phyloP scores from a whole-genome alignment of 2,888 invertebrate genomes.

The Nezara viridula region DNA sequence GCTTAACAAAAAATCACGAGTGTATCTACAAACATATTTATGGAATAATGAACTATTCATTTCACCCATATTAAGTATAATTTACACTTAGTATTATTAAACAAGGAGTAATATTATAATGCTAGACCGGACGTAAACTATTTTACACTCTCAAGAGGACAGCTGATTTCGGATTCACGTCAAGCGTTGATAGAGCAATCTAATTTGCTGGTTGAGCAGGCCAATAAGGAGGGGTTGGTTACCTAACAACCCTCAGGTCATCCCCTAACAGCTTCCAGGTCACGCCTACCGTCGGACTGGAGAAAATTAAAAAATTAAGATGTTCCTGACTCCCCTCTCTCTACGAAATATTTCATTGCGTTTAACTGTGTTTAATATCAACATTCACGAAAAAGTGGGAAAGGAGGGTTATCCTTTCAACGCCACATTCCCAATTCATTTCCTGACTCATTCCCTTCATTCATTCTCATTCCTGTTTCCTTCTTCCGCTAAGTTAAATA shows the following conservation, averaged over 20 bases:
- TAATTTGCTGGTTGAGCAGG: conserved; percentile 20
- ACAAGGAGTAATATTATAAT: not conserved
- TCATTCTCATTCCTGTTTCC: no score
- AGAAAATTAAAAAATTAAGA: not conserved
- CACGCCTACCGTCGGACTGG: not conserved
- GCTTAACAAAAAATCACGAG: no score
- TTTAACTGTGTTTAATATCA: no score
- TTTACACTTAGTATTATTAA: no score
- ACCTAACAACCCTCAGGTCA: not conserved
- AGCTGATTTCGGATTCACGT: not conserved
- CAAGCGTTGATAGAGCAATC: conserved; percentile 5
- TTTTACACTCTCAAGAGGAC: not conserved
- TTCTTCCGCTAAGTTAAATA: no score
- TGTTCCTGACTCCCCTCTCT: not conserved
- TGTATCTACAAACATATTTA: no score
- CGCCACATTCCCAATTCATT: no score
- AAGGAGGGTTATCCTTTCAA: no score
- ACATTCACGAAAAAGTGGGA: not conserved
- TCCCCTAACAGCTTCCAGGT: not conserved
- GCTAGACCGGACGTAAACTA: not conserved
- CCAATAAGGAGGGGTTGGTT: not conserved
- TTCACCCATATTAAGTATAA: no score
- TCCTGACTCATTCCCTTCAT: no score
- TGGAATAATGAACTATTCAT: no score
- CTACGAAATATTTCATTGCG: no score